Evolutionary conservation across 2,888 invertebrate genomes (phyloP), one percentile per base, ranked within the genome.

Genomic region (Drosophila diplacantha): DNA sequence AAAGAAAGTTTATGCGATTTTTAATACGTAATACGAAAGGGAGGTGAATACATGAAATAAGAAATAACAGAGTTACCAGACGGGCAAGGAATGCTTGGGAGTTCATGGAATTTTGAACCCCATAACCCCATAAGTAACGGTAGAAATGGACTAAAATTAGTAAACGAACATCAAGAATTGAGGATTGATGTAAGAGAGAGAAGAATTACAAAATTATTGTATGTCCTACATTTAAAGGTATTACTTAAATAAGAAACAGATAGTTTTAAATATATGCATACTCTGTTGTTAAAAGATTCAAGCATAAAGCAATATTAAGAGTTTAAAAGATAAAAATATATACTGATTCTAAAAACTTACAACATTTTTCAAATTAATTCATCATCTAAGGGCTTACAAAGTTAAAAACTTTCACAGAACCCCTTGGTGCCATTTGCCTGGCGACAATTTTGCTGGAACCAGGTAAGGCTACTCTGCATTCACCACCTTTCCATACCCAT

Each of bases 401-500:
- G n/a, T n/a, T n/a, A n/a, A n/a, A n/a, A 34, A 34, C 34, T n/a
- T 5, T n/a, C 4, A 3, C n/a, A 34, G 14, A n/a, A 34, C 11
- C 29, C 4, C 11, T n/a, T 24, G 3, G 11, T 14, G 7, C 14
- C 32, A 16, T 14, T 44, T 24, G 16, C 7, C 34, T 16, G 38
- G 24, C 26, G 49, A 53, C 51, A 39, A 37, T 38, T 68, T 16
- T 6, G 11, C 4, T 37, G 34, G 57, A 72, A 70, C 69, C 72
- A 83, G 78, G 73, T 83, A 81, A 60, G 59, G 57, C 5, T 11
- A 20, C 32, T 39, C 24, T 38, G 24, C 29, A 31, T 34, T 12
- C 34, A 34, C 12, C 18, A 26, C n/a, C 37, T 26, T 18, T n/a
- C 18, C 20, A 29, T 20, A 35, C 35, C 52, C 11, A 20, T 29